phyloP scores from a whole-genome alignment of 2,888 invertebrate species.

The Molanna angustata region DNA sequence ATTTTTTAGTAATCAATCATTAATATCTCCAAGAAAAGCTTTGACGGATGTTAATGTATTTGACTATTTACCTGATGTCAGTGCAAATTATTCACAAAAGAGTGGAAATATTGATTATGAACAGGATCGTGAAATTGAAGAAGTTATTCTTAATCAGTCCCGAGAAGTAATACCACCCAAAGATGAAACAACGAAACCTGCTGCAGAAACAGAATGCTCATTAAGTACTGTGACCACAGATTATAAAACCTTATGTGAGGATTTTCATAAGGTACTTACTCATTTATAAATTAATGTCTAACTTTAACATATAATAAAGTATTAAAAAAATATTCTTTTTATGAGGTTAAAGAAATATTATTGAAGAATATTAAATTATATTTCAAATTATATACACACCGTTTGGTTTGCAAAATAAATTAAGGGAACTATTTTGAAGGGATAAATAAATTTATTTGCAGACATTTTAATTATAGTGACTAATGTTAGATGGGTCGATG shows the following conservation, averaged over 20 bases:
- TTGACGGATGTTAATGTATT: constrained; percentile 33
- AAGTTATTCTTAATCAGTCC: constrained; percentile 43
- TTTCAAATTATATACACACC: too few species aligned
- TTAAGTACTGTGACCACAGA: constrained; percentile 65
- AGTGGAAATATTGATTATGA: constrained; percentile 30
- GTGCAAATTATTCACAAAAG: constrained; percentile 22
- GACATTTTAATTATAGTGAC: too few species aligned
- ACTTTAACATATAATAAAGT: too few species aligned
- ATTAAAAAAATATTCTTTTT: too few species aligned
- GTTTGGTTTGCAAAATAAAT: too few species aligned
- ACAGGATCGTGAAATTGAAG: constrained; percentile 38
- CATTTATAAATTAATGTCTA: too few species aligned
- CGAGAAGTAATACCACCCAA: constrained; percentile 36
- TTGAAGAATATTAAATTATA: too few species aligned
- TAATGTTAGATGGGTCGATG: too few species aligned
- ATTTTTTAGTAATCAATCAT: too few species aligned
- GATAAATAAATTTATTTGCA: too few species aligned
- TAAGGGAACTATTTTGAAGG: too few species aligned
- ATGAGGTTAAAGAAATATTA: too few species aligned
- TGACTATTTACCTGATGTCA: not conserved
- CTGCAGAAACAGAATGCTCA: constrained; percentile 35
- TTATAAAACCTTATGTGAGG: constrained; percentile 69
- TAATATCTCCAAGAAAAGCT: constrained; percentile 36
- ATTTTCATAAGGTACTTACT: constrained; percentile 70
- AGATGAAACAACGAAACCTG: constrained; percentile 22